A percentile compares a stretch with the other conserved stretches of the same genome.
Evolutionary conservation across 2,797 vertebrate genomes (phyloP).

Genomic region (Notamacropus eugenii): DNA sequence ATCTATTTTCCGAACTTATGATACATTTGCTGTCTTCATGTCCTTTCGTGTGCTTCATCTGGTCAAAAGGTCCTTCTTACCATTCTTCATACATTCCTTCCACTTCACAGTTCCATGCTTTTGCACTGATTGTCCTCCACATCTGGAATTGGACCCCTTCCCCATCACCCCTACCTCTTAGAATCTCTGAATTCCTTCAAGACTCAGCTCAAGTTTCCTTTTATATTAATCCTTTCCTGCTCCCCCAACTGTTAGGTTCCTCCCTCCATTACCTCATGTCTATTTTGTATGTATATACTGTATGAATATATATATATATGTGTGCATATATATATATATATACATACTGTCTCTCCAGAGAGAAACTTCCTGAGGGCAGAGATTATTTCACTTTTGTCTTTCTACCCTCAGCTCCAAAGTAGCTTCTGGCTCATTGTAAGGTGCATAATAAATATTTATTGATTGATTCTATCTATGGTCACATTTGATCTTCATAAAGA

Average conservation of each 20-base stretch:
- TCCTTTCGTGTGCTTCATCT: not conserved
- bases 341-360: constrained; percentile 5
- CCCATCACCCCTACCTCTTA: not conserved
- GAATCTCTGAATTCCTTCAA: not conserved
- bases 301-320: too few species aligned
- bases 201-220: not conserved
- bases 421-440: not conserved
- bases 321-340: too few species aligned
- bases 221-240: not conserved
- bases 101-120: not conserved
- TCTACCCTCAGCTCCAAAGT: not conserved
- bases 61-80: not conserved
- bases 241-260: not conserved
- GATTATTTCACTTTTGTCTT: not conserved
- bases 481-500: not conserved
- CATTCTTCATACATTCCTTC: not conserved
- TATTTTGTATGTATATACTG: constrained; percentile 2
- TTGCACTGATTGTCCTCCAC: not conserved
- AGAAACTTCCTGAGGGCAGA: not conserved
- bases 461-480: not conserved
- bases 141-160: too few species aligned
- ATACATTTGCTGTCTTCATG: not conserved
- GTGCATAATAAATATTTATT: not conserved
- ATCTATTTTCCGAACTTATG: not conserved
- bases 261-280: not conserved